Evolutionary conservation across 2,888 invertebrate genomes (phyloP), one percentile per base, ranked within the genome.

Genomic region (Eutolmus rufibarbis): DNA sequence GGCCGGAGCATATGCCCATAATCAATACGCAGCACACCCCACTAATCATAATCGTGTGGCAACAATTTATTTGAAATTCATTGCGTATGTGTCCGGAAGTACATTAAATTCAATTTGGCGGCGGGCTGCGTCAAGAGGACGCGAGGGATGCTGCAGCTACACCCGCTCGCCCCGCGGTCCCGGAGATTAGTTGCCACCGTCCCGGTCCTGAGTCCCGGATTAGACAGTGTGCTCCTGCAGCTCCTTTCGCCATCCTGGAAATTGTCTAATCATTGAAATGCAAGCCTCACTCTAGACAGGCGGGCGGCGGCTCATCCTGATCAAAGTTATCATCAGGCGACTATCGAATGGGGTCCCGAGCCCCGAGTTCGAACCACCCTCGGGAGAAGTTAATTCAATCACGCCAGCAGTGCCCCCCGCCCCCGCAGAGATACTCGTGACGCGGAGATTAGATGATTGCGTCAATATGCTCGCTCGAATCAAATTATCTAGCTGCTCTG

Each of bases 381-480:
- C 74, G 28, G 57, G 76, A 77, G 77, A 57, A 84, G 87, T 81
- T 81, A 87, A 81, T 87, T 87, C 78, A 84, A 87, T 87, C 81
- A 56, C 31, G 46, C 37, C 51, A 34, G 8, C 51, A 23, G 7
- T 5, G 66, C 23, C 23, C 23, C 28, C 23, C 66, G 23, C 8
- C 28, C 66, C 16, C 12, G 14, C 43, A 66, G 66, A 66, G 66
- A 66, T 66, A 28, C 66, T 66, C 66, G 66, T 23, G 86, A 76
- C 76, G 28, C 66, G 76, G 82, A 87, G 87, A 87, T 87, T 87
- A 87, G 84, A 87, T 84, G 87, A 87, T 87, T 87, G 84, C 87
- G 82, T 87, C 87, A 87, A 87, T 87, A 87, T 87, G 87, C 57
- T 87, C 43, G 84, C n/a, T 87, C 77, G 34, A 87, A 87, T 87